A percentile compares a stretch with the other conserved stretches of the same genome.
Conservation (phyloP, 2,797 vertebrate genomes). For the Crax fasciolata region DNA sequence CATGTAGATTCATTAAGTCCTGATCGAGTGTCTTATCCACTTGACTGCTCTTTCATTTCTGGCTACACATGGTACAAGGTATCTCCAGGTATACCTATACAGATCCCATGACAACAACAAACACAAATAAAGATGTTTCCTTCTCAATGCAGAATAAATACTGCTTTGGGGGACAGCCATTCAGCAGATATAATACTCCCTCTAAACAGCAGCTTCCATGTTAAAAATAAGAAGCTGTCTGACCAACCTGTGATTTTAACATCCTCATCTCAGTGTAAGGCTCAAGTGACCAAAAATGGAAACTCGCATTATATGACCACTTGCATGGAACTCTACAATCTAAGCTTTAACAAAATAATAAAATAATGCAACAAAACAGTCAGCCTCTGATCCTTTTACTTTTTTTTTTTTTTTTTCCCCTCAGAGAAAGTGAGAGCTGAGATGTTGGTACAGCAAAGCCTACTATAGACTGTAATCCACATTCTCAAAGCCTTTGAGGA, state of each 20-base stretch:
- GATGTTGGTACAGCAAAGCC: background rate
- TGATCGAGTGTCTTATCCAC: background rate
- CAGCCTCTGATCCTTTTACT: background rate
- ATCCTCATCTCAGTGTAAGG: background rate
- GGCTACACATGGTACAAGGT: background rate
- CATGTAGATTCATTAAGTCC: background rate
- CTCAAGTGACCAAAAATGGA: background rate
- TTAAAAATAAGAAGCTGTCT: conserved; percentile 3
- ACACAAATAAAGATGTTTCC: background rate
- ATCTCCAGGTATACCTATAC: background rate
- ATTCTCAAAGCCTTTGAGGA: conserved; percentile 8
- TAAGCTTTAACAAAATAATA: background rate
- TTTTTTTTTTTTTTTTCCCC: background rate
- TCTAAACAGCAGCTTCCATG: background rate
- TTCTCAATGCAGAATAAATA: background rate
- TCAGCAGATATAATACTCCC: background rate
- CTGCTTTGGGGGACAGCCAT: background rate
- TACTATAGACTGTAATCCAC: background rate
- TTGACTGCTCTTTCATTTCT: background rate
- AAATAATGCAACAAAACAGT: background rate
- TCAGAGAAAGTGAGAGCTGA: background rate
- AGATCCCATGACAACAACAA: background rate
- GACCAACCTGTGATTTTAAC: background rate
- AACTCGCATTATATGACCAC: background rate
- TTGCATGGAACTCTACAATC: background rate